These are phyloP conservation scores for Microcaecilia unicolor DNA, from an alignment of 2,797 vertebrate species.

Conservation along the genomic window DNA sequence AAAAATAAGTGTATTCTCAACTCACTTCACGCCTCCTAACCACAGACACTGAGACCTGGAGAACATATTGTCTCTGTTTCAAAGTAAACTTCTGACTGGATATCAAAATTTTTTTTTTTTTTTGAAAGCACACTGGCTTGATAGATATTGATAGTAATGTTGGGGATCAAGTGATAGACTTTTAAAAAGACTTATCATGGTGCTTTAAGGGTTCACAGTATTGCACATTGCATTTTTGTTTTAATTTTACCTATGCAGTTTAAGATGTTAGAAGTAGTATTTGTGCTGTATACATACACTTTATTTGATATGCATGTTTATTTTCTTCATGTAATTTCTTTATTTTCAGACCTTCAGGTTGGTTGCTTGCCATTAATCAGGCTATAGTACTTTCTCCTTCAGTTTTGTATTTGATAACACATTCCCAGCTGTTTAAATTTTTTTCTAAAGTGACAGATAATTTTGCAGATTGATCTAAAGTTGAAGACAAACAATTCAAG, in stretches of 20 bases:
- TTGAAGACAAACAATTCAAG: no score
- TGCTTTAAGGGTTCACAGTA: slow-evolving; percentile 64
- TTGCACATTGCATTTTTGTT: slow-evolving; percentile 62
- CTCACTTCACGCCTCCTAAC: slow-evolving; percentile 27
- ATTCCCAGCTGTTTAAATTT: slow-evolving; percentile 6
- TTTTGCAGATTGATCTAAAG: no score
- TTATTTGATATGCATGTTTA: slow-evolving; percentile 55
- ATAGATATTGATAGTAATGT: slow-evolving; percentile 21
- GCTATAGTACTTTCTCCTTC: slow-evolving; percentile 18
- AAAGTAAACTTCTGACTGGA: slow-evolving; percentile 34
- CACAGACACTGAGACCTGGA: slow-evolving; percentile 33
- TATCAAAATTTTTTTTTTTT: slow-evolving; percentile 34
- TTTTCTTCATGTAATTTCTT: slow-evolving; percentile 25
- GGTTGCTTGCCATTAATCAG: slow-evolving; percentile 43
- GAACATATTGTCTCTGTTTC: slow-evolving; percentile 29
- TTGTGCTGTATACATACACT: slow-evolving; percentile 52
- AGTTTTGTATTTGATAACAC: slow-evolving; percentile 23
- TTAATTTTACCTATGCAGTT: slow-evolving; percentile 68
- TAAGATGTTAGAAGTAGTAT: slow-evolving; percentile 47
- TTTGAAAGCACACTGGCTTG: slow-evolving; percentile 37
- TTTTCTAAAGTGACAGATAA: no score
- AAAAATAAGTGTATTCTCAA: no score
- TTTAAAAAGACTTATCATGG: slow-evolving; percentile 28
- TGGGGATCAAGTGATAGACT: slow-evolving; percentile 21
- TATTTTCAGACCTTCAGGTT: slow-evolving; percentile 30